Evolutionary conservation across 2,888 invertebrate genomes (phyloP), one percentile per base, ranked within the genome.

Genomic region (Penaeus monodon): DNA sequence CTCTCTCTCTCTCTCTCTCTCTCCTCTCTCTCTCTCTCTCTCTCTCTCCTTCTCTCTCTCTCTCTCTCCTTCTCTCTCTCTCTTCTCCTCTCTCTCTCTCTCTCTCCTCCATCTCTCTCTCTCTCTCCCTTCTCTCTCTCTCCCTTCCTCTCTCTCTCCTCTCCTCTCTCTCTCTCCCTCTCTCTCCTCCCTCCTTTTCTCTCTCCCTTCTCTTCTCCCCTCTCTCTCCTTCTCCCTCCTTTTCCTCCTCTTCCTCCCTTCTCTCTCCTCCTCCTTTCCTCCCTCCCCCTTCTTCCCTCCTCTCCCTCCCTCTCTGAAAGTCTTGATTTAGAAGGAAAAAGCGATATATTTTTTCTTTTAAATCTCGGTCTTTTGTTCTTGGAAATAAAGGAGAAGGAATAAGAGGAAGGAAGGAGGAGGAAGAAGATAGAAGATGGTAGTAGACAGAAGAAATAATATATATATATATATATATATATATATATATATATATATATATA

Each of bases 81-180:
- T n/a, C n/a, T n/a, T n/a, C n/a, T n/a, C n/a, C n/a, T n/a, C n/a
- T n/a, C n/a, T n/a, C n/a, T n/a, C n/a, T n/a, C n/a, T n/a, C 49
- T 29, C 57, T 33, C 22, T 27, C n/a, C 70, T 24, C 38, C 8
- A 49, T n/a, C 38, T 29, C 20, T 57, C 49, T 38, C 44, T 33
- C 33, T 29, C 73, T 44, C 49, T 49, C 57, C 63, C 57, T 27
- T 66, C n/a, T n/a, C n/a, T n/a, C n/a, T 17, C 17, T 17, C 22
- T 17, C 8, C 14, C 49, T 14, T n/a, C 24, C 68, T 2, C 68
- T 68, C 29, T 17, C 12, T 17, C 68, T 20, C 27, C 29, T n/a
- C 68, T 65, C 22, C 17, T 68, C 81, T 65, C 66, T 38, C 65
- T 66, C 81, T 65, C 81, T 66, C 81, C 44, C 81, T 65, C 81